Evolutionary conservation across 2,113 vertebrate species (phyloP).

Genomic region (Zapornia atra): DNA sequence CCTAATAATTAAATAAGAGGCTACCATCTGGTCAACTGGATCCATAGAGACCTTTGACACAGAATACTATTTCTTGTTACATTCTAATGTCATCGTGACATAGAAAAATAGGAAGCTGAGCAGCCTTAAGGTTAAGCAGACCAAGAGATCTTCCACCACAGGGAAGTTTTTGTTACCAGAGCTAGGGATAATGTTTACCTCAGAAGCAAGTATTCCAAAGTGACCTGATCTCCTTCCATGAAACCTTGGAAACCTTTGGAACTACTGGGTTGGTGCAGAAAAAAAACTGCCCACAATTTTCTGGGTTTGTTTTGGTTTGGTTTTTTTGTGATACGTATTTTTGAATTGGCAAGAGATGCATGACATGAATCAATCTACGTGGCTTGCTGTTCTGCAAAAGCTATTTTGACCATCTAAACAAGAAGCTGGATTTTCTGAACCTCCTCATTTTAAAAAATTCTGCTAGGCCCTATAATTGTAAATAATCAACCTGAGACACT

Average conservation of each 20-base stretch:
- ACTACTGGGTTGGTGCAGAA: background rate
- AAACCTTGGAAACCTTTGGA: background rate
- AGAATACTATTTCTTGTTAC: background rate
- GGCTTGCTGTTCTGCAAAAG: background rate
- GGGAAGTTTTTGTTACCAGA: background rate
- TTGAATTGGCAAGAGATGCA: background rate
- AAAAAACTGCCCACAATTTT: background rate
- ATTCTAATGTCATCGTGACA: background rate
- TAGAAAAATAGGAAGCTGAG: background rate
- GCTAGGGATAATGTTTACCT: background rate
- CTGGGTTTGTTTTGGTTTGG: no score
- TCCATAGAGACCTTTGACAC: background rate
- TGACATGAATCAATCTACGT: background rate
- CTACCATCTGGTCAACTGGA: background rate
- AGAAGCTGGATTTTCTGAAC: background rate
- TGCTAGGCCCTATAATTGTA: background rate
- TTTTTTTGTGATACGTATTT: background rate
- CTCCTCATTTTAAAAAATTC: background rate
- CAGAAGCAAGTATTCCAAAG: background rate
- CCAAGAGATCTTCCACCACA: background rate
- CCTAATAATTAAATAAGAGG: background rate
- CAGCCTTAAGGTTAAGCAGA: background rate
- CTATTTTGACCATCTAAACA: background rate
- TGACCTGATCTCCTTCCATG: background rate
- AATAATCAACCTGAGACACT: background rate